Evolutionary conservation across 2,888 invertebrate genomes (phyloP), one percentile per base, ranked within the genome.

Genomic region (Xestia ashworthii): DNA sequence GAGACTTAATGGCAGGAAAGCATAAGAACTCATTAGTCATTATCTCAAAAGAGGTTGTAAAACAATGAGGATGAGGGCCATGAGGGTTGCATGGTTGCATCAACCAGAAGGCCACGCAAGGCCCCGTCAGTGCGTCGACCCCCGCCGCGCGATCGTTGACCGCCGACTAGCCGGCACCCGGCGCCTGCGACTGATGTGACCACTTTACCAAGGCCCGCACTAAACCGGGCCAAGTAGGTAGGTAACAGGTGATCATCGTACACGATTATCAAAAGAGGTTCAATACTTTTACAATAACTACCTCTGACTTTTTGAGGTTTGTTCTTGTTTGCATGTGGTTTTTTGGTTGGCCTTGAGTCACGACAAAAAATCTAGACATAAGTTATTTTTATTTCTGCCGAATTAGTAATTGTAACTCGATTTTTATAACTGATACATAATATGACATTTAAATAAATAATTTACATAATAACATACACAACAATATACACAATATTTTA

Each of bases 81-180:
- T 68, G 74, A 82, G 85, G 85, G 85, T 88, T 72, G 76, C 71
- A 69, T 72, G 85, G 85, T 88, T 74, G 74, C 74, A 74, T 74
- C 67, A 74, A 50, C 5, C 55, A 72, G 80, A 88, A 84, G 87
- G 82, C 79, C 78, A 71, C 14, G 41, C 82, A 89, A 86, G 84
- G 82, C 84, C 84, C 78, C 80, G 70, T 78, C 80, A 84, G 88
- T 89, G 83, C 88, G 83, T 81, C 88, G 88, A 88, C 89, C 88
- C 64, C 58, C 77, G 48, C 58, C 77, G 48, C 74, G 73, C 89
- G 89, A 84, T 70, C 89, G 82, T 84, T 89, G 89, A 88, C 89
- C 89, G 87, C 64, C 44, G 69, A 65, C 72, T 50, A 65, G n/a
- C 69, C 71, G 75, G 66, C 62, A 50, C 81, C 81, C 72, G 65